These are phyloP conservation scores for Melieria omissa DNA, from an alignment of 2,888 invertebrate species.

Conservation along the genomic window DNA sequence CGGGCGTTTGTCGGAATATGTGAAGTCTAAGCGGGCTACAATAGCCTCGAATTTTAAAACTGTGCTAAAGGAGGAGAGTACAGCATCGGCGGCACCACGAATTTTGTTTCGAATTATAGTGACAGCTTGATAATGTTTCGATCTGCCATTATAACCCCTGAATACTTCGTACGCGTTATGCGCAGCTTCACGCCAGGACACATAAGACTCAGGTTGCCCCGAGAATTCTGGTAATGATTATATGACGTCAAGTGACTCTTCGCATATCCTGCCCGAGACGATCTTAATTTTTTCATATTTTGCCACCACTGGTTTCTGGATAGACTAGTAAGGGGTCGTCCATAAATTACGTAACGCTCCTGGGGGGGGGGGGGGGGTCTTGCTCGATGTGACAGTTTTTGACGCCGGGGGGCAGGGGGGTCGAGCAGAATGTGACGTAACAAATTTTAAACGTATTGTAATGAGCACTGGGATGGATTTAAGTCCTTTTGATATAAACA, in stretches of 20 bases:
- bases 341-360: too few relatives aligned
- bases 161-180: slow-evolving; percentile 10
- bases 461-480: too few relatives aligned
- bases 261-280: too few relatives aligned
- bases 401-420: too few relatives aligned
- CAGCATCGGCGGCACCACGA: slow-evolving; percentile 1
- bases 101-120: slow-evolving; percentile 10
- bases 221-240: slow-evolving; percentile 3
- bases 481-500: too few relatives aligned
- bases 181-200: slow-evolving; percentile 37
- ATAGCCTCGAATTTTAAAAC: slow-evolving; percentile 32
- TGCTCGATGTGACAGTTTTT: too few relatives aligned
- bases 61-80: slow-evolving; percentile 21
- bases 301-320: neutral
- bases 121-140: slow-evolving; percentile 15
- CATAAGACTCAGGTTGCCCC: slow-evolving; percentile 31
- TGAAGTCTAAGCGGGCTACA: slow-evolving; percentile 31
- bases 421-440: too few relatives aligned
- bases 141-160: neutral
- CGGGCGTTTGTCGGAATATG: slow-evolving; percentile 33
- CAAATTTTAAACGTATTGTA: too few relatives aligned
- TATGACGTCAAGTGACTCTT: too few relatives aligned
- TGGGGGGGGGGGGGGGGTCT: too few relatives aligned
- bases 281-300: neutral
- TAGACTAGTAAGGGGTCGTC: too few relatives aligned